Conservation (phyloP, 2,888 invertebrate species). For the Phortica magna region DNA sequence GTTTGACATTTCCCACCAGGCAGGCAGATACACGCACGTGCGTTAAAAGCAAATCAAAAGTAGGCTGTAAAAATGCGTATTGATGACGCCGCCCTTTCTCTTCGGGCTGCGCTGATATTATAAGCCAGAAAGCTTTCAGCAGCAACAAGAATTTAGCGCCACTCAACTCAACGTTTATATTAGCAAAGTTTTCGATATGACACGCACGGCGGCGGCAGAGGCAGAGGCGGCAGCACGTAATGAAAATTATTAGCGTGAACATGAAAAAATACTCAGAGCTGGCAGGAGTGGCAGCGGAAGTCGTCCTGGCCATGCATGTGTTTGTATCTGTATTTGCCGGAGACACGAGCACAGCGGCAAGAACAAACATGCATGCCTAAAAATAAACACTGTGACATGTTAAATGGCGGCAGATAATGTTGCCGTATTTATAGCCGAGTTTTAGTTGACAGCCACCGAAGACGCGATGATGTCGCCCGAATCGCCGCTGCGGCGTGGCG, state of each 20-base stretch:
- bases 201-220: not conserved
- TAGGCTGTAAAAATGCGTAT: not conserved
- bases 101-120: not conserved
- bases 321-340: too few relatives aligned
- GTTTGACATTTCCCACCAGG: too few relatives aligned
- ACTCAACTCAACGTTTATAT: not conserved
- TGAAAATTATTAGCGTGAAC: constrained; percentile 30
- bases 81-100: not conserved
- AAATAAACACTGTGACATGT: constrained; percentile 3
- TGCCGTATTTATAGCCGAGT: not conserved
- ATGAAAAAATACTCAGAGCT: constrained; percentile 23
- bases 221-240: constrained; percentile 15
- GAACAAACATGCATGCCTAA: not conserved
- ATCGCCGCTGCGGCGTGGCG: not conserved
- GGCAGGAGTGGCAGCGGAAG: not conserved
- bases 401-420: constrained; percentile 1
- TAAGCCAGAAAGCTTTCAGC: not conserved
- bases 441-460: not conserved
- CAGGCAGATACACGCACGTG: not conserved
- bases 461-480: not conserved
- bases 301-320: not conserved
- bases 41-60: not conserved
- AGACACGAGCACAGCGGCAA: not conserved
- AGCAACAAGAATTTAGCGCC: not conserved
- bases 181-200: constrained; percentile 18